A percentile compares a stretch with the other conserved stretches of the same genome.
Conservation (phyloP, 2,797 vertebrate species). For the Melanotaenia parkinsoni region DNA sequence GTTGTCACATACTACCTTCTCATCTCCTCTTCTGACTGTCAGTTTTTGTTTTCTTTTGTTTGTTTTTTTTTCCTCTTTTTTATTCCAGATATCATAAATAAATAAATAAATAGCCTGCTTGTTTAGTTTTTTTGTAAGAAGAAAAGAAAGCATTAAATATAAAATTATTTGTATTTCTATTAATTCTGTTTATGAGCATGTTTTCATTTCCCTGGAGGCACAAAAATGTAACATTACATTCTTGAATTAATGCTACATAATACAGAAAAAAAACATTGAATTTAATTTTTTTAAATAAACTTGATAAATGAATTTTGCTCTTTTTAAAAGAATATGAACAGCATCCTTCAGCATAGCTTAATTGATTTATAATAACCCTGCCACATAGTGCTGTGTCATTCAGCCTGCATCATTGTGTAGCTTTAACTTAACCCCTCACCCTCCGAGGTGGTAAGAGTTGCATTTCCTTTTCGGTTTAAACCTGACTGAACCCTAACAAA, state of each 20-base stretch:
- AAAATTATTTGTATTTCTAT: not conserved
- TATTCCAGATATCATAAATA: not conserved
- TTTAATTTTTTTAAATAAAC: not conserved
- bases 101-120: not conserved
- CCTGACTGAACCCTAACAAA: slow-evolving; percentile 41
- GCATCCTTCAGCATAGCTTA: slow-evolving; percentile 7
- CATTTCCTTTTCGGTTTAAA: slow-evolving; percentile 41
- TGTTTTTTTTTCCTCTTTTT: not conserved
- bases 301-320: not conserved
- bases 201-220: not conserved
- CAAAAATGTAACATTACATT: not conserved
- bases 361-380: slow-evolving; percentile 30
- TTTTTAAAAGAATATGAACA: not conserved
- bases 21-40: not conserved
- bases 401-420: slow-evolving; percentile 33
- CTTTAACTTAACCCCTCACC: slow-evolving; percentile 57
- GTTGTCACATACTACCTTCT: not conserved
- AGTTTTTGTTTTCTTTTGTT: not conserved
- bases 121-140: not conserved
- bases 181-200: not conserved
- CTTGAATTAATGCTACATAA: not conserved
- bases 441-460: slow-evolving; percentile 47
- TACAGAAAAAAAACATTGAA: not conserved
- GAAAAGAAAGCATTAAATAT: not conserved
- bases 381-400: slow-evolving; percentile 42